Evolutionary conservation across 1,140 invertebrate genomes (phyloP), one percentile per base, ranked within the genome.

Genomic region (Sitophilus oryzae): DNA sequence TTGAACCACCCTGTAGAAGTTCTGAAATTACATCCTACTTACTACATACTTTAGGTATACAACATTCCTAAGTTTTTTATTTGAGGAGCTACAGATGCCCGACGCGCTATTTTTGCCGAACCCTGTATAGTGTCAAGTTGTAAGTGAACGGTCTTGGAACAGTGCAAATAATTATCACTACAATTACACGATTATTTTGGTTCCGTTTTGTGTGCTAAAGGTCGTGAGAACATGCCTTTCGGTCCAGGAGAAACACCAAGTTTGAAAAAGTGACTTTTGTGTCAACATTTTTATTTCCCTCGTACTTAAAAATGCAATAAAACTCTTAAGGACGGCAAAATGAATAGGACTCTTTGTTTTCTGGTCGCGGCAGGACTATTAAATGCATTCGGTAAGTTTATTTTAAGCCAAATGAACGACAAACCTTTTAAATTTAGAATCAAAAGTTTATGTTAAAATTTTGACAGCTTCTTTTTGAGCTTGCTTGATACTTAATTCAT

Each of bases 301-400:
- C 21, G 19, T n/a, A n/a, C n/a, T n/a, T n/a, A n/a, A 46, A 46
- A 46, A 46, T 46, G 44, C 44, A 46, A 14, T 46, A 46, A 46
- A 46, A 46, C 16, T 16, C 8, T 9, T 11, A 3, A 10, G n/a
- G 14, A 8, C 44, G 3, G 14, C 14, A 46, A 25, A 46, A 46
- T 46, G 44, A 46, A 46, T 46, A 46, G 44, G 23, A 46, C 21
- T 14, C 44, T 30, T 46, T 46, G 44, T 46, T 34, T 25, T 35
- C 2, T 46, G 22, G 22, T 11, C 30, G 44, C 30, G 21, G 30
- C 23, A 6, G 20, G 16, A 23, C 10, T 46, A 15, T 46, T 30
- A 22, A 34, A 23, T 30, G n/a, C 20, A 16, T 46, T 46, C 30
- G 44, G 44, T 46, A 46, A 46, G 44, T 46, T 18, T 18, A 8